These are phyloP conservation scores for Coelinius sp. DNA, from an alignment of 2,888 invertebrate genomes.

Conservation along the genomic window DNA sequence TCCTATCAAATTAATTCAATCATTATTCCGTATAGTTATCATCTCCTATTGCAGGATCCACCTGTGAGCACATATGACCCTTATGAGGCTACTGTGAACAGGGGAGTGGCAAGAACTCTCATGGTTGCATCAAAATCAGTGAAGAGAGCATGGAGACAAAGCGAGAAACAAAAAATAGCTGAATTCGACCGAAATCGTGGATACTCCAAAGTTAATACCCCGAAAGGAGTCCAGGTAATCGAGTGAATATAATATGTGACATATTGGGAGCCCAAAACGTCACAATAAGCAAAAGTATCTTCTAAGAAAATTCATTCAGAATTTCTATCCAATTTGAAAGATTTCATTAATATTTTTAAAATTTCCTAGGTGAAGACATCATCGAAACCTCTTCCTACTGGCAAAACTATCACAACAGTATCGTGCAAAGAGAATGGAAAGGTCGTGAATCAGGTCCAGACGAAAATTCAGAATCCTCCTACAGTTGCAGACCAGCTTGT, in stretches of 20 bases:
- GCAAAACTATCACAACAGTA: background rate
- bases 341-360: background rate
- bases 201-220: background rate
- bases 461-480: background rate
- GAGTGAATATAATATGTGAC: too few species aligned
- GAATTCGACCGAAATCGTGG: background rate
- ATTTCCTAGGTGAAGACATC: background rate
- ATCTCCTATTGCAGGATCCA: background rate
- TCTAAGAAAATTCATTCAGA: background rate
- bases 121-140: slow-evolving; percentile 48
- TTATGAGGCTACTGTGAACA: slow-evolving; percentile 31
- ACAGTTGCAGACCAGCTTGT: background rate
- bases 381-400: background rate
- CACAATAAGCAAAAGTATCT: background rate
- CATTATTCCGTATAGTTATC: background rate
- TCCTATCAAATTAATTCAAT: background rate
- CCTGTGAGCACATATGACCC: slow-evolving; percentile 47
- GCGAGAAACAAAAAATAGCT: slow-evolving; percentile 43
- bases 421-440: background rate
- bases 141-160: slow-evolving; percentile 41
- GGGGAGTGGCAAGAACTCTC: slow-evolving; percentile 34
- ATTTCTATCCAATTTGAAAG: background rate
- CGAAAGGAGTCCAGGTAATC: background rate
- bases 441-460: background rate
- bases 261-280: too few species aligned